Conservation (phyloP, 2,113 vertebrate species). For the Seriola quinqueradiata region DNA sequence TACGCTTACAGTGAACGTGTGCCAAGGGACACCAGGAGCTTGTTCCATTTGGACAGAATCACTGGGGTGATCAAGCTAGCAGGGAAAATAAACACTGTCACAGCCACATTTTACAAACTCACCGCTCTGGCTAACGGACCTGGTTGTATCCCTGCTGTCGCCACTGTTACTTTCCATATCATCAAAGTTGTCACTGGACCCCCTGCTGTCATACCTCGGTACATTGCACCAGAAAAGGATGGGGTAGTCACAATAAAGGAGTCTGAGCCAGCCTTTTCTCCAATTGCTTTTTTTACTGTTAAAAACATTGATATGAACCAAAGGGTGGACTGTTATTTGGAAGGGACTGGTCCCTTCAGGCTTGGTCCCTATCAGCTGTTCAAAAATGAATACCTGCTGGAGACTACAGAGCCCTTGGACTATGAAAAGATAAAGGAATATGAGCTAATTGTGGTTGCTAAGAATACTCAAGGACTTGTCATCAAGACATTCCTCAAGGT, state of each 20-base stretch:
- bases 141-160: constrained; percentile 95
- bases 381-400: constrained; percentile 93
- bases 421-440: constrained; percentile 91
- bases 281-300: constrained; percentile 95
- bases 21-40: constrained; percentile 86
- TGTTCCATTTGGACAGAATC: constrained; percentile 90
- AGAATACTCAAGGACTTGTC: constrained; percentile 85
- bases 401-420: constrained; percentile 93
- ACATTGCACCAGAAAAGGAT: constrained; percentile 92
- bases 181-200: constrained; percentile 90
- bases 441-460: constrained; percentile 90
- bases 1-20: constrained; percentile 96
- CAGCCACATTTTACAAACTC: constrained; percentile 88
- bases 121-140: constrained; percentile 92
- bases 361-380: constrained; percentile 91
- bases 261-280: constrained; percentile 91
- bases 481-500: constrained; percentile 89
- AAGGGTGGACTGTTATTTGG: constrained; percentile 89
- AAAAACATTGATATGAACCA: constrained; percentile 90
- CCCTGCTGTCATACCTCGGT: constrained; percentile 90
- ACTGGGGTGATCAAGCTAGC: constrained; percentile 90
- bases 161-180: constrained; percentile 88
- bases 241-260: constrained; percentile 93
- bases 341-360: constrained; percentile 92
- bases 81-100: constrained; percentile 86